Conservation (phyloP, 2,113 vertebrate genomes). For the Glaucomys volans region DNA sequence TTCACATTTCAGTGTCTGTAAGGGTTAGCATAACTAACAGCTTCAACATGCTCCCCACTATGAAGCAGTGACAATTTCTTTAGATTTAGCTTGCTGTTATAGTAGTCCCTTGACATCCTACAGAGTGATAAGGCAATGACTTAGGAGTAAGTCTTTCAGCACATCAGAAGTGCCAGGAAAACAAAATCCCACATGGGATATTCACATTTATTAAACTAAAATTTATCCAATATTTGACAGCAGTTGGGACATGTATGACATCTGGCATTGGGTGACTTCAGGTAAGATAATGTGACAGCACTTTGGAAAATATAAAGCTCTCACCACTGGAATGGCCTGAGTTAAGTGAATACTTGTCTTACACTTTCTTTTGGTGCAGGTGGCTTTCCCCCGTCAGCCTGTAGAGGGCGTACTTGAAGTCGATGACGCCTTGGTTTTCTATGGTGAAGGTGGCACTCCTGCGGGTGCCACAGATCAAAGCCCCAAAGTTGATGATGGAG, state of each 20-base stretch:
- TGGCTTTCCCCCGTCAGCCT: slow-evolving; percentile 71
- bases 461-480: slow-evolving; percentile 85
- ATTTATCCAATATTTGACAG: background rate
- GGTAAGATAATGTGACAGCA: background rate
- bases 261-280: background rate
- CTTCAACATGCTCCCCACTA: background rate
- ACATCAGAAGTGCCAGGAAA: background rate
- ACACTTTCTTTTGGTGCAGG: slow-evolving; percentile 84
- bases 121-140: background rate
- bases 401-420: slow-evolving; percentile 88
- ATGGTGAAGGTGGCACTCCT: slow-evolving; percentile 87
- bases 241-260: background rate
- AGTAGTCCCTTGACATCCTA: background rate
- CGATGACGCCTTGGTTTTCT: slow-evolving; percentile 91
- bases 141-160: background rate
- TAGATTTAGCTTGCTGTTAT: background rate
- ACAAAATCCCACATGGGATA: background rate
- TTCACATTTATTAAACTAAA: background rate
- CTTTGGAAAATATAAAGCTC: background rate
- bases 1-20: background rate
- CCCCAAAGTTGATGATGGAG: slow-evolving; percentile 89
- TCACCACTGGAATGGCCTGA: background rate
- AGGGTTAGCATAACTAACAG: background rate
- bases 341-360: slow-evolving; percentile 53
- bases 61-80: background rate